Evolutionary conservation across 2,797 vertebrate species (phyloP).

Genomic region (Eremophila alpestris): DNA sequence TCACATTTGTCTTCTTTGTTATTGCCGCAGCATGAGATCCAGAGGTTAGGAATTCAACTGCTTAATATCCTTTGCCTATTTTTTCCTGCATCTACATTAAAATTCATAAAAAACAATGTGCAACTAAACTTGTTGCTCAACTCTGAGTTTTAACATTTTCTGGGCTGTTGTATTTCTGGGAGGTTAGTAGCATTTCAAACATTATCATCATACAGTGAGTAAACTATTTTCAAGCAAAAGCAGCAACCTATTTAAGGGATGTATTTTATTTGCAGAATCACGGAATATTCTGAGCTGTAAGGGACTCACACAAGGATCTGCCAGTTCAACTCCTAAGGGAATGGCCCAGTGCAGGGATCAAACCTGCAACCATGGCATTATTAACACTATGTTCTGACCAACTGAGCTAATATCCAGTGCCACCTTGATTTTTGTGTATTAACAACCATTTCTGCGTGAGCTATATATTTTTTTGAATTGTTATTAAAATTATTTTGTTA

Average conservation of each 20-base stretch:
- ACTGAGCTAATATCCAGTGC: not conserved
- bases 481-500: not conserved
- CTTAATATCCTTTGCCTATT: not conserved
- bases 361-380: not conserved
- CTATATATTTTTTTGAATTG: not conserved
- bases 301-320: no score
- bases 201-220: not conserved
- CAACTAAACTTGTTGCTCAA: not conserved
- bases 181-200: not conserved
- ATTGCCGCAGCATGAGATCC: not conserved
- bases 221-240: not conserved
- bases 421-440: not conserved
- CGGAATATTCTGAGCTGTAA: not conserved
- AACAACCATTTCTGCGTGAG: not conserved
- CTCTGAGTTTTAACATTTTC: not conserved
- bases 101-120: not conserved
- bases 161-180: not conserved
- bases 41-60: not conserved
- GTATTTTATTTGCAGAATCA: not conserved
- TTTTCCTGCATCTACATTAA: not conserved
- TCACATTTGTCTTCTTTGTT: not conserved
- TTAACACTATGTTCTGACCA: not conserved
- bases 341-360: not conserved
- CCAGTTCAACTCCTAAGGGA: accelerated
- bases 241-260: not conserved